phyloP scores from a whole-genome alignment of 2,797 vertebrate species.

The Australoheros facetus region DNA sequence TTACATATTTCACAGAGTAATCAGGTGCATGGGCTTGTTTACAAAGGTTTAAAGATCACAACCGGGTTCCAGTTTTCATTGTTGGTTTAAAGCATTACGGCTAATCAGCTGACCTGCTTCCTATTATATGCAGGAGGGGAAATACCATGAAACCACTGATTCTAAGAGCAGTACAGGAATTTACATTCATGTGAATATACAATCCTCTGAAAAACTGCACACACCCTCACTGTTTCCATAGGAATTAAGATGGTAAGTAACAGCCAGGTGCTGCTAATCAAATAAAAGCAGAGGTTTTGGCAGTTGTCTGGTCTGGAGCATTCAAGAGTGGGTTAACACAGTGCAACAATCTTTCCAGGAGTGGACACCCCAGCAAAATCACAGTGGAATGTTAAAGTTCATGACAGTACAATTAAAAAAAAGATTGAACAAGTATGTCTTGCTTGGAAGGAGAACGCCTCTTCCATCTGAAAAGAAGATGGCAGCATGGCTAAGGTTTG shows the following conservation, averaged over 20 bases:
- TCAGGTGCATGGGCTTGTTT: constrained; percentile 37
- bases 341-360: too few species aligned
- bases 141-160: neutral
- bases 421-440: too few species aligned
- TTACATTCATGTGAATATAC: neutral
- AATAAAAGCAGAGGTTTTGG: neutral
- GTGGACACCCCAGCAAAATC: too few species aligned
- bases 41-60: neutral
- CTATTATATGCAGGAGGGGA: neutral
- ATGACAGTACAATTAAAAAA: too few species aligned
- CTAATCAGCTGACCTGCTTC: neutral
- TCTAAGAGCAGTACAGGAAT: neutral
- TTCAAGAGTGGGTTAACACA: too few species aligned
- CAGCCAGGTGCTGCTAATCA: neutral
- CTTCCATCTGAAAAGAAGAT: too few species aligned
- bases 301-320: too few species aligned
- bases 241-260: neutral
- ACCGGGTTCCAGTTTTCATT: constrained; percentile 5
- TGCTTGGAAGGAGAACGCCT: too few species aligned
- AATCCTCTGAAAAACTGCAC: neutral
- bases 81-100: constrained; percentile 1
- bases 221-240: neutral
- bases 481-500: too few species aligned
- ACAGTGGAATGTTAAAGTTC: too few species aligned
- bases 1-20: constrained; percentile 44